Conservation (phyloP, 1,140 invertebrate species). For the Pseudobourletiella spinata region DNA sequence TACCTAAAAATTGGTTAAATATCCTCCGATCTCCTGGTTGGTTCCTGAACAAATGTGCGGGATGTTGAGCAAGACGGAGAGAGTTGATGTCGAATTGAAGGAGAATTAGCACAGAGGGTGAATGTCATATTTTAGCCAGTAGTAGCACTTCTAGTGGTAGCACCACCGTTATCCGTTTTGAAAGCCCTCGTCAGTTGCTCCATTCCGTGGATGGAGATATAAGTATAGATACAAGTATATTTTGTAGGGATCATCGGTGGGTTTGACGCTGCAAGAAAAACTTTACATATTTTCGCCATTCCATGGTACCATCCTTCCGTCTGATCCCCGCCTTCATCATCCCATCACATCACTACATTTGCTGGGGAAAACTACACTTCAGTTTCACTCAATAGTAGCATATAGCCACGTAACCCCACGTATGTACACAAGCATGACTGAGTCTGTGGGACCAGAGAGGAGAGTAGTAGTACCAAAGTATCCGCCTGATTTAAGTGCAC, state of each 20-base stretch:
- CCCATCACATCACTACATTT: no score
- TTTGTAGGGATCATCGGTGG: no score
- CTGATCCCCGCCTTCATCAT: background rate
- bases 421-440: background rate
- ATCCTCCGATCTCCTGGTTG: background rate
- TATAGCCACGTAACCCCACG: no score
- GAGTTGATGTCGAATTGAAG: constrained; percentile 1
- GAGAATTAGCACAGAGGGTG: background rate
- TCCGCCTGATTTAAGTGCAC: background rate
- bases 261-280: no score
- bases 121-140: constrained; percentile 7
- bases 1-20: no score
- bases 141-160: no score
- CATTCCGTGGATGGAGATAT: background rate
- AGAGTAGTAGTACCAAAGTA: no score
- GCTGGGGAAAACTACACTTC: no score
- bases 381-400: no score
- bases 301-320: background rate
- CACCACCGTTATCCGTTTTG: background rate
- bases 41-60: background rate
- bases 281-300: background rate
- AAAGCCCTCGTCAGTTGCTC: background rate
- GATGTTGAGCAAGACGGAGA: constrained; percentile 2
- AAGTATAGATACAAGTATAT: background rate
- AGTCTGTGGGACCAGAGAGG: no score